Conservation (phyloP, 2,797 vertebrate genomes). For the Myoxocephalus aenaeus region DNA sequence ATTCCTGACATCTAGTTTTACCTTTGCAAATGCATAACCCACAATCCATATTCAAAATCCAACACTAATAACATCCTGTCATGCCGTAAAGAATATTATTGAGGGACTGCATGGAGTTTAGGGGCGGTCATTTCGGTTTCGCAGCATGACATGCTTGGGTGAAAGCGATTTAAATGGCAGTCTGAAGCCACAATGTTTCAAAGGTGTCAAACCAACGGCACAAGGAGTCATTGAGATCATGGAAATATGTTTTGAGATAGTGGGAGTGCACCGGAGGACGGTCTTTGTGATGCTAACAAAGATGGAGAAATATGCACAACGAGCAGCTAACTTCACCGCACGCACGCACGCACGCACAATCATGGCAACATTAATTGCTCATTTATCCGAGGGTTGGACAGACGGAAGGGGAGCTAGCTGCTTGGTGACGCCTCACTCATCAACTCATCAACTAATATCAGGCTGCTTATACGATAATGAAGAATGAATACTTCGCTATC, state of each 20-base stretch:
- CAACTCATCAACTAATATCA: not conserved
- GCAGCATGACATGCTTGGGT: not conserved
- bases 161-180: conserved; percentile 18
- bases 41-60: conserved; percentile 32
- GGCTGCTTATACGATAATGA: conserved; percentile 3
- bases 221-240: conserved; percentile 32
- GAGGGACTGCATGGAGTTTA: not conserved
- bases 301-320: conserved; percentile 3
- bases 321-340: not conserved
- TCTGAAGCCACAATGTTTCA: conserved; percentile 7
- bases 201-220: conserved; percentile 9
- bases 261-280: conserved; percentile 6
- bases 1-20: conserved; percentile 51
- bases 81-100: conserved; percentile 19
- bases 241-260: conserved; percentile 32
- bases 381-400: conserved; percentile 7
- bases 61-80: conserved; percentile 34
- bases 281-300: conserved; percentile 5
- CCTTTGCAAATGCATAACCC: conserved; percentile 26
- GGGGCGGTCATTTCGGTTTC: conserved; percentile 26
- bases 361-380: conserved; percentile 3
- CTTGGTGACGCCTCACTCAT: not conserved
- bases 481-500: conserved; percentile 10
- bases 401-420: not conserved
- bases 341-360: conserved; percentile 10